phyloP scores from a whole-genome alignment of 2,888 invertebrate genomes.

The Tetragonula carbonaria region DNA sequence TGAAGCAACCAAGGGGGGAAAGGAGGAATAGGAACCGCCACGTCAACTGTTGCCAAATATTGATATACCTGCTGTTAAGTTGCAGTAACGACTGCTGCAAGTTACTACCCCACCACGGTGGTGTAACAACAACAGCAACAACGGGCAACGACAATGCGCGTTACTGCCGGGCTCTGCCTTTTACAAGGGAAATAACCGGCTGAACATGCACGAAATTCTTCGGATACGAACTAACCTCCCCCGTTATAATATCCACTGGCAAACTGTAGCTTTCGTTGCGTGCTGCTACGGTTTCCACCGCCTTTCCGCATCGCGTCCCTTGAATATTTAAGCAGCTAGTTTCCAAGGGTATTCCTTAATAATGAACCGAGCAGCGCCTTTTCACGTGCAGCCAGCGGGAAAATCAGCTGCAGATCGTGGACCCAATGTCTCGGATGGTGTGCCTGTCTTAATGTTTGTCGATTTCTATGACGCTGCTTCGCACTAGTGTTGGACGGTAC shows the following conservation, averaged over 20 bases:
- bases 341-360: not conserved
- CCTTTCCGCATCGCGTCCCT: not conserved
- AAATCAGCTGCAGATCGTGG: not conserved
- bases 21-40: constrained; percentile 30
- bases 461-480: not conserved
- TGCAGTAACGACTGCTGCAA: constrained; percentile 32
- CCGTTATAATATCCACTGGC: constrained; percentile 1
- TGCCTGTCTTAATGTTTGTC: not conserved
- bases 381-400: not conserved
- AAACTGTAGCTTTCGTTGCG: not conserved
- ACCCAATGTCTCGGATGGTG: not conserved
- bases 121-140: constrained; percentile 12
- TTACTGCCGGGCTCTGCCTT: constrained; percentile 13
- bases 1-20: constrained; percentile 45
- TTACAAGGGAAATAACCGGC: constrained; percentile 25
- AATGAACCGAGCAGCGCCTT: not conserved
- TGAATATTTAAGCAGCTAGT: constrained; percentile 22
- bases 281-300: not conserved
- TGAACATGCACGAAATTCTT: constrained; percentile 50
- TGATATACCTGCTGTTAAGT: constrained; percentile 55
- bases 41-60: constrained; percentile 63
- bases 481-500: too few species aligned
- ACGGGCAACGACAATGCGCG: constrained; percentile 31
- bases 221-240: not conserved
- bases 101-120: not conserved